These are phyloP conservation scores for Thera obeliscata DNA, from an alignment of 2,888 invertebrate genomes.

Conservation along the genomic window DNA sequence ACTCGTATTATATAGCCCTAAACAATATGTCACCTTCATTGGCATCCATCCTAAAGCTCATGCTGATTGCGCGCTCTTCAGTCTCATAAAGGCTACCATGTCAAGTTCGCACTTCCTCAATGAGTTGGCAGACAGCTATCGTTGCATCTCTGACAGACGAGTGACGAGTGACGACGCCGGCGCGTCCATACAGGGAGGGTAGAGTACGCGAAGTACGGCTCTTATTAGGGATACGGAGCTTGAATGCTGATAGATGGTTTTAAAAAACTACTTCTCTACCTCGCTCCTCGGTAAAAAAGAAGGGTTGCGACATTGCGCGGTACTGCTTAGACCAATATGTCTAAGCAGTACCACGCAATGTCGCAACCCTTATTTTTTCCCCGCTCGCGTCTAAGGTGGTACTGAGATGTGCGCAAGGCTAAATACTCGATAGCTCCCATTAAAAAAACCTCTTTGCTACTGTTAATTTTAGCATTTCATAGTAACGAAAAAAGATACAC, in stretches of 20 bases:
- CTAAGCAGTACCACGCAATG: too few species aligned
- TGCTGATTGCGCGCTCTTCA: slow-evolving; percentile 18
- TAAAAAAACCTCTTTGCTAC: too few species aligned
- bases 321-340: too few species aligned
- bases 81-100: slow-evolving; percentile 13
- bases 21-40: not conserved
- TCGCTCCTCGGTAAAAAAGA: too few species aligned
- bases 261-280: too few species aligned
- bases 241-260: not conserved
- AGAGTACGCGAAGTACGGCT: not conserved
- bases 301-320: too few species aligned
- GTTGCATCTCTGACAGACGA: slow-evolving; percentile 30
- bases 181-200: slow-evolving; percentile 3
- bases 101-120: slow-evolving; percentile 28
- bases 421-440: too few species aligned
- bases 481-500: not conserved
- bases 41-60: slow-evolving; percentile 4
- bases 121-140: slow-evolving; percentile 7
- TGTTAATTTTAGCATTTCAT: not conserved
- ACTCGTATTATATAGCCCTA: too few species aligned
- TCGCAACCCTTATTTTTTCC: too few species aligned
- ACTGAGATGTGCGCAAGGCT: too few species aligned
- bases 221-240: not conserved
- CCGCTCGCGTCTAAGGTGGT: too few species aligned
- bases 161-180: slow-evolving; percentile 27